These are phyloP conservation scores for Acrocephalus kingi DNA, from an alignment of 2,113 vertebrate species.

Conservation along the genomic window DNA sequence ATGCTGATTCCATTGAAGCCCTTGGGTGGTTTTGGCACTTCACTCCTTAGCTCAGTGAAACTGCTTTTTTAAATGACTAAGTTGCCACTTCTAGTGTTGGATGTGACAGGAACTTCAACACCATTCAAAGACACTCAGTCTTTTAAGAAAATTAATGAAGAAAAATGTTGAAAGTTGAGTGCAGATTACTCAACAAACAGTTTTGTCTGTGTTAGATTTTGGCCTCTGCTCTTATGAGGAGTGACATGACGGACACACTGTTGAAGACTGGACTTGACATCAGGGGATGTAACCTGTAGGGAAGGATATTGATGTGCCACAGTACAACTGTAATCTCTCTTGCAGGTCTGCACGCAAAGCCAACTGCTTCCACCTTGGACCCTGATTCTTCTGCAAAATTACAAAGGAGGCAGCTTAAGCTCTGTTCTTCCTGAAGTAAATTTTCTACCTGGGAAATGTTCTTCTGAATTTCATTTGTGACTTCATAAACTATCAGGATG, in stretches of 20 bases:
- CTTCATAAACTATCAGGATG: not conserved
- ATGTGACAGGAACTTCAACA: not conserved
- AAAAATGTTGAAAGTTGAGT: not conserved
- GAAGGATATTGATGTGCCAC: not conserved
- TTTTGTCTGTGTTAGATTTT: not conserved
- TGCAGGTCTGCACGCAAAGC: not conserved
- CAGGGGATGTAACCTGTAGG: not conserved
- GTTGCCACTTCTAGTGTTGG: not conserved
- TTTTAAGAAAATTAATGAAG: not conserved
- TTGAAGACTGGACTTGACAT: not conserved
- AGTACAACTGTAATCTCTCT: not conserved
- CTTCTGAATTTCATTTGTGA: not conserved
- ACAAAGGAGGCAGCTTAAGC: not conserved
- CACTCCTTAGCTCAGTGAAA: not conserved
- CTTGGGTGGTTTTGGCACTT: not conserved
- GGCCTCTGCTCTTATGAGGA: not conserved
- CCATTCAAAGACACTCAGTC: not conserved
- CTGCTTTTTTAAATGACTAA: not conserved
- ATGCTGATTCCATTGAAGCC: not conserved
- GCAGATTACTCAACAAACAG: not conserved
- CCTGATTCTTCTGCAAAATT: not conserved
- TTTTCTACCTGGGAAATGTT: not conserved
- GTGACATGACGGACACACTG: not conserved
- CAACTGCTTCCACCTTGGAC: not conserved
- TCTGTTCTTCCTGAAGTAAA: not conserved